These are phyloP conservation scores for Drosophila anomalipes DNA, from an alignment of 2,888 invertebrate genomes.

Conservation along the genomic window DNA sequence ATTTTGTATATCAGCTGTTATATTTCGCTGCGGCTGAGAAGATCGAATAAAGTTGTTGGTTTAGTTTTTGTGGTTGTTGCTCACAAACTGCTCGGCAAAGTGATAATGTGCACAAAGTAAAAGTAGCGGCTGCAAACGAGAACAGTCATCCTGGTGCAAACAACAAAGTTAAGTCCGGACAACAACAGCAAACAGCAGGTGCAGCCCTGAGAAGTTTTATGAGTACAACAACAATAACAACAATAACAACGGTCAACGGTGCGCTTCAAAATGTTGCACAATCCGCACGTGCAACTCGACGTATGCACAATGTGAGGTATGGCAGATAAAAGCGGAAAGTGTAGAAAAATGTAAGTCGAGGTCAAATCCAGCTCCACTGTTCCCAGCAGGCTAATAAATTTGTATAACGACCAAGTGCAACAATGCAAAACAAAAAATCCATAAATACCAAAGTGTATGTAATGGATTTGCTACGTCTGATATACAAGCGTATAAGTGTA, in stretches of 20 bases:
- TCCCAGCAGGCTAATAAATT: conserved; percentile 47
- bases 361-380: conserved; percentile 11
- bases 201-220: conserved; percentile 60
- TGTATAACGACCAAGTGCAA: conserved; percentile 38
- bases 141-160: conserved; percentile 55
- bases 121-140: conserved; percentile 48
- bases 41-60: conserved; percentile 70
- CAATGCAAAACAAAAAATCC: conserved; percentile 26
- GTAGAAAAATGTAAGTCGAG: conserved; percentile 29
- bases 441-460: conserved; percentile 20
- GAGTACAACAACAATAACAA: conserved; percentile 35
- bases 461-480: background rate
- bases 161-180: conserved; percentile 72
- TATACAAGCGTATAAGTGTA: background rate
- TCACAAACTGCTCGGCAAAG: conserved; percentile 49
- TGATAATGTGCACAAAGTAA: conserved; percentile 77
- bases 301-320: conserved; percentile 55
- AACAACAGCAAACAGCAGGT: conserved; percentile 14
- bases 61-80: conserved; percentile 15
- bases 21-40: conserved; percentile 24
- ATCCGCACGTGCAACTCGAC: conserved; percentile 64
- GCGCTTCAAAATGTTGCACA: conserved; percentile 58
- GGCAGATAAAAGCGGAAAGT: conserved; percentile 7
- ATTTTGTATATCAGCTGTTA: conserved; percentile 46
- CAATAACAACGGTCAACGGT: conserved; percentile 24